phyloP scores from a whole-genome alignment of 2,113 vertebrate species.

The Sula dactylatra region DNA sequence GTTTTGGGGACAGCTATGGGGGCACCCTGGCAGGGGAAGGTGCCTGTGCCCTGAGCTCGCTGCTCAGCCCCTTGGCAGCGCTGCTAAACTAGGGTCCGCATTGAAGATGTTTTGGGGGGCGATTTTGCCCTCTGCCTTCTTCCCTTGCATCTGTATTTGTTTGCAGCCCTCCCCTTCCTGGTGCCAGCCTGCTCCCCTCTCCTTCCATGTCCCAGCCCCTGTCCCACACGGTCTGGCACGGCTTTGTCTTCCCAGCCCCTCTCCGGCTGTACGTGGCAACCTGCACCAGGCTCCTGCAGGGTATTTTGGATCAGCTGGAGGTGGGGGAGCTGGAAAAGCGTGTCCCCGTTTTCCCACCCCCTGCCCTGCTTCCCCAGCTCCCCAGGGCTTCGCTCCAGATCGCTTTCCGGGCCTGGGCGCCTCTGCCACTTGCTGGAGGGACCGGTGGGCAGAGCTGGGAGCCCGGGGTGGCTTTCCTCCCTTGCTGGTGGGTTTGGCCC shows the following conservation, averaged over 20 bases:
- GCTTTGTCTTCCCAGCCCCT: background rate
- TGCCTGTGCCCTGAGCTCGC: background rate
- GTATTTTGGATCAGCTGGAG: background rate
- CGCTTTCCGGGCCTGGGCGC: rapidly evolving
- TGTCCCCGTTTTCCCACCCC: background rate
- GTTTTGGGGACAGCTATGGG: background rate
- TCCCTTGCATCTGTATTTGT: background rate
- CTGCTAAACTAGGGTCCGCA: background rate
- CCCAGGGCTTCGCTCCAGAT: background rate
- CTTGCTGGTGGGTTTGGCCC: rapidly evolving
- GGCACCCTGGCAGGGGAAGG: background rate
- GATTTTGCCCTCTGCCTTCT: background rate
- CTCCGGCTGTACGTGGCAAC: rapidly evolving
- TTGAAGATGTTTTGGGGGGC: background rate
- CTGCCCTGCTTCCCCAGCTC: background rate
- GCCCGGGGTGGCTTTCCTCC: background rate
- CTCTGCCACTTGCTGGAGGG: rapidly evolving
- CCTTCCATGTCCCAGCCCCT: rapidly evolving
- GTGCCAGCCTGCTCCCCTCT: background rate
- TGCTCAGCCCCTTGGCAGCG: rapidly evolving
- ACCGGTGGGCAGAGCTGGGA: background rate
- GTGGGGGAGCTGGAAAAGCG: background rate
- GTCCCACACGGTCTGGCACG: rapidly evolving
- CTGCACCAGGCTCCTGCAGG: rapidly evolving
- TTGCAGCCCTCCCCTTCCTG: background rate